phyloP scores from a whole-genome alignment of 2,113 vertebrate species.

The Alligator sinensis region DNA sequence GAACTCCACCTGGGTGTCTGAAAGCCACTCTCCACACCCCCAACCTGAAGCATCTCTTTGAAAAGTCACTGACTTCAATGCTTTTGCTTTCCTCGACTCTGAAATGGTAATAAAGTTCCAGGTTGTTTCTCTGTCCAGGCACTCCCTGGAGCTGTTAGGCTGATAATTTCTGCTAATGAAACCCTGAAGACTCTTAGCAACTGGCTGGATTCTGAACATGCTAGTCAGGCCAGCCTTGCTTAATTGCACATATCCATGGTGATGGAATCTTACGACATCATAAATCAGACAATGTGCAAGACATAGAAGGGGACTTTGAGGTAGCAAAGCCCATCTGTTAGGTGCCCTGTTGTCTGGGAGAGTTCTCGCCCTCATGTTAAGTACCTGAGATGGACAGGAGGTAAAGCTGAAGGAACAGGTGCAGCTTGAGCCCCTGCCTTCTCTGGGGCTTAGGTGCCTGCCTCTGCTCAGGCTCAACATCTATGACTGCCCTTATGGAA shows the following conservation, averaged over 20 bases:
- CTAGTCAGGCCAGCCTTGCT: background rate
- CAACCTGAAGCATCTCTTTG: background rate
- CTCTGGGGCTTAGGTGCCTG: no score
- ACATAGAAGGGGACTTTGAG: no score
- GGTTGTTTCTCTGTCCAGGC: background rate
- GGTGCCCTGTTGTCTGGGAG: no score
- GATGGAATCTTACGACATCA: background rate
- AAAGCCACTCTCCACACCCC: no score
- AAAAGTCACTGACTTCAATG: background rate
- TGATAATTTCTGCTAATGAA: background rate
- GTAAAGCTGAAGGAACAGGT: no score
- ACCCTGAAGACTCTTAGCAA: background rate
- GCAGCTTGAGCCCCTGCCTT: no score
- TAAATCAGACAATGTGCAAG: background rate
- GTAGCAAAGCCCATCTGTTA: no score
- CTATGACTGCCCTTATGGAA: no score
- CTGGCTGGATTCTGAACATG: background rate
- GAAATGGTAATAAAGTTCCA: background rate
- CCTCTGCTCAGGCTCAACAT: no score
- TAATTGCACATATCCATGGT: background rate
- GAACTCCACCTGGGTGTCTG: no score
- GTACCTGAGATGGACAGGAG: no score
- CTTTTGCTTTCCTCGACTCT: background rate
- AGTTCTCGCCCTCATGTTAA: no score
- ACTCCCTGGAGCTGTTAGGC: background rate